Evolutionary conservation across 2,113 vertebrate species (phyloP).

Genomic region (Anoura caudifer): DNA sequence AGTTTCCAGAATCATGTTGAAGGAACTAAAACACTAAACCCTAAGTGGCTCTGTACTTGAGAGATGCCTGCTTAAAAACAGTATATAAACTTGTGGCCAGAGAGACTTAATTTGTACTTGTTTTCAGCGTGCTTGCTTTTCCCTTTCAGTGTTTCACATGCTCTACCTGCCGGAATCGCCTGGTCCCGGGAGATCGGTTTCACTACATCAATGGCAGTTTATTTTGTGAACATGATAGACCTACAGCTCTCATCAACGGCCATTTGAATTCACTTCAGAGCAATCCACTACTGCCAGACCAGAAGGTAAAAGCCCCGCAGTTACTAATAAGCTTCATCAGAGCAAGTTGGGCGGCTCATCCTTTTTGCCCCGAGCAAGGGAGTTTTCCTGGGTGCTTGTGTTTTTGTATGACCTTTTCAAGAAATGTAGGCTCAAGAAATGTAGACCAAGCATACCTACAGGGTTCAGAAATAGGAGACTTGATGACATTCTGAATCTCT

Average conservation of each 20-base stretch:
- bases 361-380: constrained; percentile 56
- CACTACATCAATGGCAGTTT: constrained; percentile 99
- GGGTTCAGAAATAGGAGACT: background rate
- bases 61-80: constrained; percentile 63
- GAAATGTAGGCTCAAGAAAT: background rate
- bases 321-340: constrained; percentile 83
- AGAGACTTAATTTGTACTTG: constrained; percentile 71
- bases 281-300: constrained; percentile 98
- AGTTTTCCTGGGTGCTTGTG: background rate
- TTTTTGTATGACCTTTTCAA: background rate
- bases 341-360: constrained; percentile 72
- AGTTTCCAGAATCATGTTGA: background rate
- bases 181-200: constrained; percentile 98
- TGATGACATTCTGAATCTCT: constrained; percentile 40
- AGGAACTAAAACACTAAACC: constrained; percentile 37
- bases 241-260: constrained; percentile 99
- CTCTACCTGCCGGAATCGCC: constrained; percentile 99
- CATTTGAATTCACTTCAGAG: constrained; percentile 99
- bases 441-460: background rate
- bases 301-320: constrained; percentile 92
- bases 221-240: constrained; percentile 99
- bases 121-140: constrained; percentile 76
- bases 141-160: constrained; percentile 96
- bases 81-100: constrained; percentile 68
- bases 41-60: constrained; percentile 51